Conservation (phyloP, 2,797 vertebrate species). For the Ceyx erithaca region DNA sequence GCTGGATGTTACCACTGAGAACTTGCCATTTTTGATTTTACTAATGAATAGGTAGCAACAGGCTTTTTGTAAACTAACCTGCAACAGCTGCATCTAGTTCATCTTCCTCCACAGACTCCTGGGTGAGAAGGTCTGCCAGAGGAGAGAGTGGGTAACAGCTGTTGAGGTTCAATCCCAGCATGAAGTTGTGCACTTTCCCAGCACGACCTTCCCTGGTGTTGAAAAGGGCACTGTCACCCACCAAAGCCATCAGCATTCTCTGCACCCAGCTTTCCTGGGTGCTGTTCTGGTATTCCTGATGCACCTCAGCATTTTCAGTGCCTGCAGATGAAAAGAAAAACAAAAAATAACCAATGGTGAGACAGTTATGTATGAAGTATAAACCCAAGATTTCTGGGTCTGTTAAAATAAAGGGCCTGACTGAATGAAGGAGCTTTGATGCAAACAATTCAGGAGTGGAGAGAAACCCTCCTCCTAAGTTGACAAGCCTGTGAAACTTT, state of each 20-base stretch:
- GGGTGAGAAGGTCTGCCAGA: constrained; percentile 63
- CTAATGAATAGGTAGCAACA: accelerated
- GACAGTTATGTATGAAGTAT: not conserved
- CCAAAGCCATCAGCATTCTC: constrained; percentile 91
- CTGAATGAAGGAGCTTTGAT: not conserved
- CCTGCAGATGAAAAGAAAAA: constrained; percentile 63
- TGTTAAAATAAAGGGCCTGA: not conserved
- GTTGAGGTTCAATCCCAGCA: constrained; percentile 96
- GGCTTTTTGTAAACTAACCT: constrained; percentile 71
- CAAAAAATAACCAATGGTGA: not conserved
- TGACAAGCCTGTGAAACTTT: not conserved
- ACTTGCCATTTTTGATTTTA: not conserved
- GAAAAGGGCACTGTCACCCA: constrained; percentile 91
- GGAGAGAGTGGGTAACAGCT: constrained; percentile 87
- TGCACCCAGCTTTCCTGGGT: constrained; percentile 94
- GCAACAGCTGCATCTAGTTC: constrained; percentile 92
- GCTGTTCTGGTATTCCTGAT: constrained; percentile 81
- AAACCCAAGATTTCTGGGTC: not conserved
- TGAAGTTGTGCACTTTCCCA: constrained; percentile 98
- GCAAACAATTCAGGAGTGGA: not conserved
- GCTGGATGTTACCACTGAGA: accelerated
- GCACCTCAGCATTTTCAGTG: constrained; percentile 82
- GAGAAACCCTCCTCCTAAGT: not conserved
- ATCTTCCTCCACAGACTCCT: constrained; percentile 78
- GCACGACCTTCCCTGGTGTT: constrained; percentile 96